These are phyloP conservation scores for Thelaira solivaga DNA, from an alignment of 2,888 invertebrate species.

Conservation along the genomic window DNA sequence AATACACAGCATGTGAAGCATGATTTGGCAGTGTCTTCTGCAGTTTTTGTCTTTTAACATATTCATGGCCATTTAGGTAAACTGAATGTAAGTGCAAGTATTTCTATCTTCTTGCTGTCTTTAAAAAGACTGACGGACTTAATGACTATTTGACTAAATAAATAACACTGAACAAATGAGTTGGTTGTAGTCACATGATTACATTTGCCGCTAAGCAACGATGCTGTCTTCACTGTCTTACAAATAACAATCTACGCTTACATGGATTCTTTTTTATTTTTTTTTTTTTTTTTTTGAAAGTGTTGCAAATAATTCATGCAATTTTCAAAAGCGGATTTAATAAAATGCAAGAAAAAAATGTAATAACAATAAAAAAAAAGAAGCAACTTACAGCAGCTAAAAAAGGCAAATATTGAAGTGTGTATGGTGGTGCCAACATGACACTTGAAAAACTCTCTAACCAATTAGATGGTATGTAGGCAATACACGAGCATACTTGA, in stretches of 20 bases:
- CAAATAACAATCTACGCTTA: conserved; percentile 27
- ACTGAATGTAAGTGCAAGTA: not conserved
- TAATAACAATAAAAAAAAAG: not conserved
- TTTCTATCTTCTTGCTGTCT: too few species aligned
- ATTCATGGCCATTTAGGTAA: conserved; percentile 37
- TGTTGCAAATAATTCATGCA: conserved; percentile 40
- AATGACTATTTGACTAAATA: not conserved
- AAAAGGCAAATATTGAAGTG: not conserved
- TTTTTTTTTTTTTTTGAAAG: conserved; percentile 28
- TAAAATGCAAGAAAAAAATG: not conserved
- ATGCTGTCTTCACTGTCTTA: too few species aligned
- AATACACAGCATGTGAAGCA: conserved; percentile 3
- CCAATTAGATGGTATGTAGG: too few species aligned
- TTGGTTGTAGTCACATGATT: not conserved
- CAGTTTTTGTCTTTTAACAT: conserved; percentile 1
- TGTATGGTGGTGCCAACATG: not conserved
- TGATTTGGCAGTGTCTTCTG: conserved; percentile 24
- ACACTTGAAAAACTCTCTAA: conserved; percentile 16
- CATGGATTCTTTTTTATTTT: too few species aligned
- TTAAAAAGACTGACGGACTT: not conserved
- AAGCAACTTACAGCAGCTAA: too few species aligned
- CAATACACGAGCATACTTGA: too few species aligned
- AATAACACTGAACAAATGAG: not conserved
- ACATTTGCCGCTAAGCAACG: not conserved
- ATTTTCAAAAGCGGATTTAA: conserved; percentile 42